phyloP scores from a whole-genome alignment of 2,113 vertebrate species.

The Rhinolophus ferrumequinum region DNA sequence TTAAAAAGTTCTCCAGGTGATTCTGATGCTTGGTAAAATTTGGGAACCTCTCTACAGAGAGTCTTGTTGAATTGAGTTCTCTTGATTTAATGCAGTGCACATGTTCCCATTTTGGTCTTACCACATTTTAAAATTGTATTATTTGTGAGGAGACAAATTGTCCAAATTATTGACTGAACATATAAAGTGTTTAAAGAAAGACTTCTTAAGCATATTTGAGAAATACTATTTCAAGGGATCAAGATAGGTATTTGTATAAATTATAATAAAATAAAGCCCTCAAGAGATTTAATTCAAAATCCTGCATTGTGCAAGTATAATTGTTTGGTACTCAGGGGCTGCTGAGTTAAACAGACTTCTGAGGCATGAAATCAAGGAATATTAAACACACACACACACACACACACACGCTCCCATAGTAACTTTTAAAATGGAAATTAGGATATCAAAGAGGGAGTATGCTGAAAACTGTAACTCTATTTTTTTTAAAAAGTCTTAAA shows the following conservation, averaged over 20 bases:
- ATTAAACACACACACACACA: background rate
- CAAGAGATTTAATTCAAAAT: slow-evolving; percentile 44
- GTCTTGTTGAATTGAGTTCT: slow-evolving; percentile 11
- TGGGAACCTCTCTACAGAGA: background rate
- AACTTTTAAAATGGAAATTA: slow-evolving; percentile 56
- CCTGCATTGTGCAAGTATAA: slow-evolving; percentile 25
- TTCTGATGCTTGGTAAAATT: background rate
- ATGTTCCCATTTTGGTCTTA: slow-evolving; percentile 20
- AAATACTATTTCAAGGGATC: slow-evolving; percentile 40
- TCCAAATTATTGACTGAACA: slow-evolving; percentile 25
- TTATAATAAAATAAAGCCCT: slow-evolving; percentile 31
- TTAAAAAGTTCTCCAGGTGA: background rate
- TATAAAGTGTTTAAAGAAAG: slow-evolving; percentile 1
- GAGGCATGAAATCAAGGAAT: slow-evolving; percentile 37
- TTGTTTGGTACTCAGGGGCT: background rate
- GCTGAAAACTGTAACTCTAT: background rate
- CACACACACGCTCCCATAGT: background rate
- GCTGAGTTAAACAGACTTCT: slow-evolving; percentile 42
- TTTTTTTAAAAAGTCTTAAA: background rate
- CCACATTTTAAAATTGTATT: slow-evolving; percentile 15
- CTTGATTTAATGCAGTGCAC: background rate
- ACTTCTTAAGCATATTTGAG: slow-evolving; percentile 43
- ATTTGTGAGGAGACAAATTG: slow-evolving; percentile 26
- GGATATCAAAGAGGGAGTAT: background rate
- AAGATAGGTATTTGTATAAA: slow-evolving; percentile 41